Evolutionary conservation across 2,888 invertebrate genomes (phyloP).

Genomic region (Platycheirus albimanus): DNA sequence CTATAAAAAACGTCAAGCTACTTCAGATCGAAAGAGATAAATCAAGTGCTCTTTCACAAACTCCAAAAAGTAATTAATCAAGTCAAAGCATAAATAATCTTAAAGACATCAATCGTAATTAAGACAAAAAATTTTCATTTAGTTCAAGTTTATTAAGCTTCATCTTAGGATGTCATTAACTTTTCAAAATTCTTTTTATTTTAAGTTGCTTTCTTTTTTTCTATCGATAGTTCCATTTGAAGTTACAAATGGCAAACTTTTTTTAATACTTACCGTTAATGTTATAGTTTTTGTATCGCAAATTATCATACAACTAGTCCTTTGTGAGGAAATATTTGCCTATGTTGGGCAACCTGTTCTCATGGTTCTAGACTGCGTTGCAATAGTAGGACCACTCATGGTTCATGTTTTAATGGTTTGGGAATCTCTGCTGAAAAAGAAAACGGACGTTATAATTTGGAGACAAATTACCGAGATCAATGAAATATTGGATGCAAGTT

Average conservation of each 20-base stretch:
- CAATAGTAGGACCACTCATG: conserved; percentile 27
- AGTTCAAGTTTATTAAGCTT: background rate
- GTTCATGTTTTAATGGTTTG: conserved; percentile 37
- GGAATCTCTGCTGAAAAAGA: conserved; percentile 43
- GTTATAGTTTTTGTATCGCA: conserved; percentile 7
- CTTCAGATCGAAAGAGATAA: too few relatives aligned
- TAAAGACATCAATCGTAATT: background rate
- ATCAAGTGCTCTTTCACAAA: too few relatives aligned
- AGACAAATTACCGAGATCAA: conserved; percentile 20
- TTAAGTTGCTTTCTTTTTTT: conserved; percentile 27
- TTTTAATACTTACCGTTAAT: conserved; percentile 20
- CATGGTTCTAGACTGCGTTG: conserved; percentile 42
- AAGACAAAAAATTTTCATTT: background rate
- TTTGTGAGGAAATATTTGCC: conserved; percentile 33
- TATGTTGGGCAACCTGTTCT: conserved; percentile 48
- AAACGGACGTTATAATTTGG: conserved; percentile 52
- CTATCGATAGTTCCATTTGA: conserved; percentile 7
- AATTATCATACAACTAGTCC: conserved; percentile 15
- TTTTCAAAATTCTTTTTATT: conserved; percentile 27
- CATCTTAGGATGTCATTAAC: conserved; percentile 17
- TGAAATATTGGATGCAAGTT: background rate
- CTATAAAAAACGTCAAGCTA: background rate
- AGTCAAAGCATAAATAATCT: background rate
- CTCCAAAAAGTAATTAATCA: conserved; percentile 41
- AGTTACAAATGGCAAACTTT: conserved; percentile 3